Evolutionary conservation across 2,113 vertebrate species (phyloP).

Genomic region (Nipponia nippon): DNA sequence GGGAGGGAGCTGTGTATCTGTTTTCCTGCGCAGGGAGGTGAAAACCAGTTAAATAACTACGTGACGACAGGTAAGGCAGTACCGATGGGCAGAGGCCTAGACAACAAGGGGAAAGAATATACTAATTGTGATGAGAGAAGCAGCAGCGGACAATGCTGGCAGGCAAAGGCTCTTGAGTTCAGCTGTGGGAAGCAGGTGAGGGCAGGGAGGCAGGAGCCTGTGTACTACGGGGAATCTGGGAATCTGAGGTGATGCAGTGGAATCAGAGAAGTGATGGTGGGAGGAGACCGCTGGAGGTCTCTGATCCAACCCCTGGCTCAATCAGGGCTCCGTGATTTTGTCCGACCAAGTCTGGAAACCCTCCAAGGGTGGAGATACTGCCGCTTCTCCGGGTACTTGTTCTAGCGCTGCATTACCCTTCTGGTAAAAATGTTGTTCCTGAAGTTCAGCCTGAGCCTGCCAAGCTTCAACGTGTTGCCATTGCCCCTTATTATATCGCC

Average conservation of each 20-base stretch:
- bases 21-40: background rate
- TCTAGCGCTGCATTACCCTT: background rate
- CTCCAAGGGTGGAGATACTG: background rate
- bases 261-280: background rate
- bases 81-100: background rate
- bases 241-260: background rate
- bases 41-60: background rate
- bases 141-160: background rate
- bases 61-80: background rate
- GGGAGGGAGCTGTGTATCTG: background rate
- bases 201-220: background rate
- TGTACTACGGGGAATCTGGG: background rate
- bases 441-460: background rate
- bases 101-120: background rate
- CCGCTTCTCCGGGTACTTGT: background rate
- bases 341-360: background rate
- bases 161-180: background rate
- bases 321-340: background rate
- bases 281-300: background rate
- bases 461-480: background rate
- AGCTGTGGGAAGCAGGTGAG: background rate
- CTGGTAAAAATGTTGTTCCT: background rate
- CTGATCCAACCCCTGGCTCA: background rate
- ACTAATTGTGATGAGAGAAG: background rate
- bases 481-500: background rate